These are phyloP conservation scores for Muraenolepis orangiensis DNA, from an alignment of 2,797 vertebrate species.

Conservation along the genomic window DNA sequence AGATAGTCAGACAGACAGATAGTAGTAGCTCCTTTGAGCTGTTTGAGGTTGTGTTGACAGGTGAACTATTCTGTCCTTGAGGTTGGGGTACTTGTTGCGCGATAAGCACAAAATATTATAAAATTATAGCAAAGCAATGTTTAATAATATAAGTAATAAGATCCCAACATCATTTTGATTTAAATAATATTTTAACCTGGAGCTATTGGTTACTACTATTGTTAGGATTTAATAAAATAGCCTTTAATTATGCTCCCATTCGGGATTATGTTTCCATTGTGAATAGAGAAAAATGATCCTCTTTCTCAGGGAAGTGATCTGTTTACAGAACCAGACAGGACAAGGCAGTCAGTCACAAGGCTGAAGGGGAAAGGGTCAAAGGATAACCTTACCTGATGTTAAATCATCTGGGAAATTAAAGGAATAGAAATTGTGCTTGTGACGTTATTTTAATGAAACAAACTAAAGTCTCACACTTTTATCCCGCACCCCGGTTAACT, in stretches of 20 bases:
- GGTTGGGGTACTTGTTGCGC: too few species aligned
- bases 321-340: slow-evolving; percentile 3
- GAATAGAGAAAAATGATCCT: neutral
- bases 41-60: too few species aligned
- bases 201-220: too few species aligned
- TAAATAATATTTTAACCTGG: slow-evolving; percentile 40
- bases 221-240: too few species aligned
- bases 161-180: slow-evolving; percentile 14
- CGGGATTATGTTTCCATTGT: neutral
- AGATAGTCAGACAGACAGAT: too few species aligned
- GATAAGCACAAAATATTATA: too few species aligned
- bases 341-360: too few species aligned
- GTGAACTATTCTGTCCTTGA: too few species aligned
- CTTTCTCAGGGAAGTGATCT: neutral
- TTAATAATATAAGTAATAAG: too few species aligned
- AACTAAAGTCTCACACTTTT: neutral
- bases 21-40: too few species aligned
- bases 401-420: neutral
- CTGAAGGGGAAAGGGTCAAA: too few species aligned
- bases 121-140: slow-evolving; percentile 26
- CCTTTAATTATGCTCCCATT: neutral
- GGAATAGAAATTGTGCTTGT: neutral
- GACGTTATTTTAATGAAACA: neutral
- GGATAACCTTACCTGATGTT: neutral
- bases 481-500: neutral